These are phyloP conservation scores for Dorcus hopei DNA, from an alignment of 2,888 invertebrate species.

Conservation along the genomic window DNA sequence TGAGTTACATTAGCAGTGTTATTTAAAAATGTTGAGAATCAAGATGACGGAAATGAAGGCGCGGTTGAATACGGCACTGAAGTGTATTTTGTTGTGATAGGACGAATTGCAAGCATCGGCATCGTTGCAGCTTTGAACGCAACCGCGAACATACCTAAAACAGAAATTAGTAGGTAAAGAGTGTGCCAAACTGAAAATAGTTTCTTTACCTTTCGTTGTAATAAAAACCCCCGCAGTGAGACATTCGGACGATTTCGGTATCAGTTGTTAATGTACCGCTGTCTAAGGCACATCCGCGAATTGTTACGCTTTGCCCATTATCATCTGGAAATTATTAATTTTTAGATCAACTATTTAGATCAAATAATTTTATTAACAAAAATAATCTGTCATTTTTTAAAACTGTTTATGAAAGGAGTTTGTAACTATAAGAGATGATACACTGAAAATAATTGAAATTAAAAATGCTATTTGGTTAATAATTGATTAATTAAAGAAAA, in stretches of 20 bases:
- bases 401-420: too few species aligned
- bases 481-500: too few species aligned
- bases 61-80: too few species aligned
- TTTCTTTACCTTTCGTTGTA: slow-evolving; percentile 72
- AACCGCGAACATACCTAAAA: slow-evolving; percentile 81
- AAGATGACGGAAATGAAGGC: too few species aligned
- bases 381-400: too few species aligned
- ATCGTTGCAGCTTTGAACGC: slow-evolving; percentile 91
- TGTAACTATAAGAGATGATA: too few species aligned
- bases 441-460: too few species aligned
- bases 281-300: slow-evolving; percentile 93
- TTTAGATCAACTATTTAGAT: not conserved
- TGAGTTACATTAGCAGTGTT: too few species aligned
- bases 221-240: slow-evolving; percentile 94
- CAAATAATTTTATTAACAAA: not conserved
- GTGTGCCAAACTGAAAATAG: not conserved
- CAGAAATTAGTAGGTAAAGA: slow-evolving; percentile 17
- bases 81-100: not conserved
- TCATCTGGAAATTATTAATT: slow-evolving; percentile 44
- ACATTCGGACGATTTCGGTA: slow-evolving; percentile 94
- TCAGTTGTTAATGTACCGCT: slow-evolving; percentile 94
- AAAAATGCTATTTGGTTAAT: too few species aligned
- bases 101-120: slow-evolving; percentile 81
- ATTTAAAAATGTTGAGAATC: too few species aligned
- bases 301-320: slow-evolving; percentile 75